These are phyloP conservation scores for Agrochola lota DNA, from an alignment of 2,888 invertebrate genomes.

Conservation along the genomic window DNA sequence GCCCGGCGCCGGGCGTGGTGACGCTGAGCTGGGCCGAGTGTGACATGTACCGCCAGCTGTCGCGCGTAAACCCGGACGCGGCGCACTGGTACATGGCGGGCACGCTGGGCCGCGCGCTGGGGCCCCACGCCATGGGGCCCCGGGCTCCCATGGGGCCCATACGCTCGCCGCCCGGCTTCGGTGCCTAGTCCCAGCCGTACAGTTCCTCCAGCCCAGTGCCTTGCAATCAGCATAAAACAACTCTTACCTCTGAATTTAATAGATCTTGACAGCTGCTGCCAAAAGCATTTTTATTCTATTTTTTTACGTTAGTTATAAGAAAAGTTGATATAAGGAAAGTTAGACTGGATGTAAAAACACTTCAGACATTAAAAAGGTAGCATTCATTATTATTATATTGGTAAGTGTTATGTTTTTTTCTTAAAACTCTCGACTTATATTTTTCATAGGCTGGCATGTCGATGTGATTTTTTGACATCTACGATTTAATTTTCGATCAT, in stretches of 20 bases:
- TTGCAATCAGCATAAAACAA: not conserved
- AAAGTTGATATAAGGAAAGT: constrained; percentile 7
- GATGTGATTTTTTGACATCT: constrained; percentile 1
- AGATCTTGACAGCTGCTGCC: constrained; percentile 12
- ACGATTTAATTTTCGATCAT: not conserved
- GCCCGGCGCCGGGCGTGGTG: constrained; percentile 52
- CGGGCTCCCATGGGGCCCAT: not conserved
- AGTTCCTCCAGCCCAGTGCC: not conserved
- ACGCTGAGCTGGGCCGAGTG: constrained; percentile 74
- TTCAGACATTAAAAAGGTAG: not conserved
- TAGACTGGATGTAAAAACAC: constrained; percentile 27
- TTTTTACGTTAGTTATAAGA: constrained; percentile 37
- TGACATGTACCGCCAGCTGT: constrained; percentile 75
- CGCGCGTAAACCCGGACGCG: constrained; percentile 71
- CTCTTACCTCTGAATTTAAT: constrained; percentile 32
- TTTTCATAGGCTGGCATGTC: constrained; percentile 1
- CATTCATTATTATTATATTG: constrained; percentile 7
- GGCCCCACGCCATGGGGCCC: not conserved
- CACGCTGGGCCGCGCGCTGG: constrained; percentile 71
- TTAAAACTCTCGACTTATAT: constrained; percentile 6
- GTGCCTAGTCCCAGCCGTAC: constrained; percentile 21
- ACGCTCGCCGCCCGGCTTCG: constrained; percentile 67
- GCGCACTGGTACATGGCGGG: constrained; percentile 80
- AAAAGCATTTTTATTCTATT: constrained; percentile 14
- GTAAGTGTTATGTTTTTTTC: constrained; percentile 21